phyloP scores from a whole-genome alignment of 2,113 vertebrate genomes.

The Nannobrachium achirus region DNA sequence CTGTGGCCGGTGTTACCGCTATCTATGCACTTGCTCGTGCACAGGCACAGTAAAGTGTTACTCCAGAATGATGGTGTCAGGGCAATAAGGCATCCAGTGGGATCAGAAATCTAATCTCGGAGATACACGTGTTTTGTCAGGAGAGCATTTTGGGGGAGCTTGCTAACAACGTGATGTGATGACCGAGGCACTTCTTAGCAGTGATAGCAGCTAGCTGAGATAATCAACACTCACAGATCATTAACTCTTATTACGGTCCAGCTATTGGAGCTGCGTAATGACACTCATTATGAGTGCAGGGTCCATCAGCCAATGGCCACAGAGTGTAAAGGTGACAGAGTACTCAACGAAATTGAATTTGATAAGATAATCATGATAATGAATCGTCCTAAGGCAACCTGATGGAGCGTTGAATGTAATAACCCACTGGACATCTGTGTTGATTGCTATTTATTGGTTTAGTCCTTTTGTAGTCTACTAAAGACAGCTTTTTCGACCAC shows the following conservation, averaged over 20 bases:
- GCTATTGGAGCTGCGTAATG: not conserved
- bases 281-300: constrained; percentile 8
- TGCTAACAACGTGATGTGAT: constrained; percentile 5
- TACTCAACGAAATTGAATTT: not conserved
- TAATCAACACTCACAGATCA: constrained; percentile 10
- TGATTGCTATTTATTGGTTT: not conserved
- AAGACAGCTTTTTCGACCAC: too few species aligned
- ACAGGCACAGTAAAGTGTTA: constrained; percentile 19
- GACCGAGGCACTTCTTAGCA: not conserved
- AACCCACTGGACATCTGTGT: not conserved
- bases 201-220: not conserved
- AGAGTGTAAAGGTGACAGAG: not conserved
- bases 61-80: constrained; percentile 14
- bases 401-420: not conserved
- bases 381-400: not conserved
- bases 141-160: not conserved
- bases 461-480: too few species aligned
- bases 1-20: not conserved
- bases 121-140: not conserved
- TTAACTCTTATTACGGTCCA: constrained; percentile 6
- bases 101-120: not conserved
- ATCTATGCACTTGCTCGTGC: constrained; percentile 12
- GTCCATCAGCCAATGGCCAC: not conserved
- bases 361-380: not conserved
- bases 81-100: constrained; percentile 5